phyloP scores from a whole-genome alignment of 2,888 invertebrate genomes.

The Crossocerus cetratus region DNA sequence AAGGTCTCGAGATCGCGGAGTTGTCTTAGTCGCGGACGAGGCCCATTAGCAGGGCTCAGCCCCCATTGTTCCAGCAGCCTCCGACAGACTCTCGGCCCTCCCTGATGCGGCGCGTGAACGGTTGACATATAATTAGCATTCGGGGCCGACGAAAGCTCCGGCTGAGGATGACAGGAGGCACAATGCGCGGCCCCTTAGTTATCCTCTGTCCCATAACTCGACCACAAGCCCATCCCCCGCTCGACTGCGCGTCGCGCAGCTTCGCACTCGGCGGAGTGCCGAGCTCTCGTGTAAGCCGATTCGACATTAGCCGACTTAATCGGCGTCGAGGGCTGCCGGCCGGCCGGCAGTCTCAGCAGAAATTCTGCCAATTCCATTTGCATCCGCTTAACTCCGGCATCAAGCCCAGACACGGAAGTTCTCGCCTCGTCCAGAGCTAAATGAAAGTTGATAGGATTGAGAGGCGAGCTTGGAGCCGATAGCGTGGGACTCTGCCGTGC shows the following conservation, averaged over 20 bases:
- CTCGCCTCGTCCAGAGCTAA: too few species aligned
- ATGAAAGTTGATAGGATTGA: too few species aligned
- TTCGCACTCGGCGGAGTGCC: slow-evolving; percentile 25
- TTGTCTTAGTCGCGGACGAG: slow-evolving; percentile 38
- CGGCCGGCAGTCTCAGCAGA: slow-evolving; percentile 9
- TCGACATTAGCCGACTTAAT: slow-evolving; percentile 58
- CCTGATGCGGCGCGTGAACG: slow-evolving; percentile 60
- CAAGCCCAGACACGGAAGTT: too few species aligned
- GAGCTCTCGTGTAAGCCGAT: slow-evolving; percentile 68
- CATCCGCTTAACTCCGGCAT: not conserved
- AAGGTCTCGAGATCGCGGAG: slow-evolving; percentile 24
- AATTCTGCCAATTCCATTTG: not conserved
- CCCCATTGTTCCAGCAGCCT: slow-evolving; percentile 63
- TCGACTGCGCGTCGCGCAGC: too few species aligned
- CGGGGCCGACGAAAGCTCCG: slow-evolving; percentile 68
- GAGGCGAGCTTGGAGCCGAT: slow-evolving; percentile 11
- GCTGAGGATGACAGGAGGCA: slow-evolving; percentile 75
- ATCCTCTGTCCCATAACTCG: slow-evolving; percentile 63
- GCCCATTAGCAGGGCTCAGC: slow-evolving; percentile 40
- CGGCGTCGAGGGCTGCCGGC: slow-evolving; percentile 15
- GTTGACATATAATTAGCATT: slow-evolving; percentile 76
- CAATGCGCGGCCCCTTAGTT: slow-evolving; percentile 66
- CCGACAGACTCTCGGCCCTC: slow-evolving; percentile 56
- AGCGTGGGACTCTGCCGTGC: slow-evolving; percentile 51
- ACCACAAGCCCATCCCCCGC: slow-evolving; percentile 60